A percentile compares a stretch with the other conserved stretches of the same genome.
These are phyloP conservation scores for Leptinotarsa undecemlineata DNA, from an alignment of 1,140 invertebrate genomes.

Conservation along the genomic window DNA sequence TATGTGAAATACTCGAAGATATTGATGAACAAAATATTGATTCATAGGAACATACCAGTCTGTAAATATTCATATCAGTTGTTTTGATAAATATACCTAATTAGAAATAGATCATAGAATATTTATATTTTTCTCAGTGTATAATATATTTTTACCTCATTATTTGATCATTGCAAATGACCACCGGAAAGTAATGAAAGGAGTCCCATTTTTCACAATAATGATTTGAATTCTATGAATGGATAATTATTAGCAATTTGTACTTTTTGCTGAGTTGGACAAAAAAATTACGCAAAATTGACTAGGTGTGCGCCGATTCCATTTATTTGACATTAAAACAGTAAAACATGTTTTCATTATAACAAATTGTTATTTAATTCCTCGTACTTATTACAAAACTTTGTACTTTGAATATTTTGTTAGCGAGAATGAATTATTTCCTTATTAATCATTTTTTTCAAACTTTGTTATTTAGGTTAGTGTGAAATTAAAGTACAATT, in stretches of 20 bases:
- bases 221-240: constrained; percentile 4
- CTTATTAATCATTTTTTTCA: constrained; percentile 23
- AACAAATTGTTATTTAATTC: constrained; percentile 24
- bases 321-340: neutral
- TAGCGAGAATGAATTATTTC: constrained; percentile 18
- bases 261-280: constrained; percentile 1
- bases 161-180: neutral
- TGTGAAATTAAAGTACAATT: constrained; percentile 16
- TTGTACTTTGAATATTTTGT: constrained; percentile 23
- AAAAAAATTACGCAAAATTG: constrained; percentile 12
- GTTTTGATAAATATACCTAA: no score
- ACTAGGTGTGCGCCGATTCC: neutral
- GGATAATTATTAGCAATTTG: neutral
- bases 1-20: no score
- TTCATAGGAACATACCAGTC: no score
- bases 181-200: neutral
- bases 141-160: neutral
- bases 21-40: no score
- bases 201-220: neutral
- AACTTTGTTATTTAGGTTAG: constrained; percentile 11
- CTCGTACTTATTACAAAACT: constrained; percentile 16
- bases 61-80: no score
- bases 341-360: constrained; percentile 15
- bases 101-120: no score
- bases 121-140: neutral